Conservation (phyloP, 2,888 invertebrate genomes). For the Seira musarum region DNA sequence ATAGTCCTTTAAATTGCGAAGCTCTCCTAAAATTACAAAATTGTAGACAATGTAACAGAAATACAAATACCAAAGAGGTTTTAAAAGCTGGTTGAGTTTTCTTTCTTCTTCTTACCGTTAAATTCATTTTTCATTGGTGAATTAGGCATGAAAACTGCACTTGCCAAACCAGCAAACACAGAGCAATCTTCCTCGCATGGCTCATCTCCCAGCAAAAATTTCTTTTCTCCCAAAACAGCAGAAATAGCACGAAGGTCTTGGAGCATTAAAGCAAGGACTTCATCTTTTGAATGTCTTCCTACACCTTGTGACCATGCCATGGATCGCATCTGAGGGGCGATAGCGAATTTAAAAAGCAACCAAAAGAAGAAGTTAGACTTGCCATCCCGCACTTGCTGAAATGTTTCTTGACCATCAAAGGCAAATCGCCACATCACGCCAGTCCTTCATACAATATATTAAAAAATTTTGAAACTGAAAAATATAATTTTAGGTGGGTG, state of each 20-base stretch:
- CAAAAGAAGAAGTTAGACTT: slow-evolving; percentile 8
- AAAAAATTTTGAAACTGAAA: too few relatives aligned
- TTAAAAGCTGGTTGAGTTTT: too few relatives aligned
- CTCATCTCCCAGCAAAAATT: slow-evolving; percentile 65
- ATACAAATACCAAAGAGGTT: too few relatives aligned
- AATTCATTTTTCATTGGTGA: slow-evolving; percentile 14
- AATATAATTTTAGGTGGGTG: too few relatives aligned
- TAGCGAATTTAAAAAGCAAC: not conserved
- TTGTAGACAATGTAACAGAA: too few relatives aligned
- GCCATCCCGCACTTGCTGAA: slow-evolving; percentile 16
- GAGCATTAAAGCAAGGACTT: slow-evolving; percentile 59
- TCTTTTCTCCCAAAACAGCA: slow-evolving; percentile 59
- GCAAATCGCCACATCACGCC: not conserved
- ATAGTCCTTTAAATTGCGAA: slow-evolving; percentile 47
- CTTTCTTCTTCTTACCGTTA: not conserved
- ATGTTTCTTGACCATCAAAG: slow-evolving; percentile 30
- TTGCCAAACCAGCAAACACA: slow-evolving; percentile 70
- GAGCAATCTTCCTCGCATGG: slow-evolving; percentile 71
- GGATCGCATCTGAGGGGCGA: slow-evolving; percentile 27
- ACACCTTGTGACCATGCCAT: slow-evolving; percentile 60
- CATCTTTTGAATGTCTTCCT: slow-evolving; percentile 62
- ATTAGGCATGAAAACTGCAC: slow-evolving; percentile 32
- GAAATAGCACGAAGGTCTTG: slow-evolving; percentile 61
- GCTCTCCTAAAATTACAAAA: slow-evolving; percentile 41
- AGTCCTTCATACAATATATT: too few relatives aligned